Percentiles rank a stretch among this genome's conserved stretches.
Evolutionary conservation across 2,113 vertebrate genomes (phyloP).

Genomic region (Anguilla japonica): DNA sequence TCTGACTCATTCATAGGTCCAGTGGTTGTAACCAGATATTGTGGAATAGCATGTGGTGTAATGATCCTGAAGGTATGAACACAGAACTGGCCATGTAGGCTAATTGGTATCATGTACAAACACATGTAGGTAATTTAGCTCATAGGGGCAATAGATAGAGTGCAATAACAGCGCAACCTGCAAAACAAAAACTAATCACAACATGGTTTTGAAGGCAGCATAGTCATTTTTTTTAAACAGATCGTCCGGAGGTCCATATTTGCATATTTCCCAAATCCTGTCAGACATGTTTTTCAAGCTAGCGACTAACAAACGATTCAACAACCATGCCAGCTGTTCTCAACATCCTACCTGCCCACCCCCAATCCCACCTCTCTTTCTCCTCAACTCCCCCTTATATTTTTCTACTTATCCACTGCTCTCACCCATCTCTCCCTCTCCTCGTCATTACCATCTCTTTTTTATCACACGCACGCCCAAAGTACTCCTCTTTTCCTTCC

Average conservation of each 20-base stretch:
- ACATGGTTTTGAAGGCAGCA: too few relatives aligned
- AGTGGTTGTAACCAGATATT: conserved; percentile 12
- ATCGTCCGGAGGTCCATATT: too few relatives aligned
- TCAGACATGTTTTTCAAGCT: neutral
- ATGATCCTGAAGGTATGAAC: neutral
- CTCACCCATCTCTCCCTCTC: neutral
- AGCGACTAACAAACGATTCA: neutral
- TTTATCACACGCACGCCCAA: neutral
- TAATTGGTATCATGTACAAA: conserved; percentile 14
- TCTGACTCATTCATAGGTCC: neutral
- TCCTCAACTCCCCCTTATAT: neutral
- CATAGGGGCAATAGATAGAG: neutral
- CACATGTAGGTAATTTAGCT: conserved; percentile 3
- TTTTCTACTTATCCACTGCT: neutral
- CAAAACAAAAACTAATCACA: neutral
- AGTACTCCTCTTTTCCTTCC: neutral
- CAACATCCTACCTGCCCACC: neutral
- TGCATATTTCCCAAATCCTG: neutral
- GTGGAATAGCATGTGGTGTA: neutral
- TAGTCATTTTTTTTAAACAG: neutral
- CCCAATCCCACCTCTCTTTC: neutral
- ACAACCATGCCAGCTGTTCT: neutral
- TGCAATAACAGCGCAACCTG: neutral
- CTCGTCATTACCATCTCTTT: neutral
- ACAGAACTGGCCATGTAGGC: conserved; percentile 2